Conservation (phyloP, 2,797 vertebrate genomes). For the Takifugu ocellatus region DNA sequence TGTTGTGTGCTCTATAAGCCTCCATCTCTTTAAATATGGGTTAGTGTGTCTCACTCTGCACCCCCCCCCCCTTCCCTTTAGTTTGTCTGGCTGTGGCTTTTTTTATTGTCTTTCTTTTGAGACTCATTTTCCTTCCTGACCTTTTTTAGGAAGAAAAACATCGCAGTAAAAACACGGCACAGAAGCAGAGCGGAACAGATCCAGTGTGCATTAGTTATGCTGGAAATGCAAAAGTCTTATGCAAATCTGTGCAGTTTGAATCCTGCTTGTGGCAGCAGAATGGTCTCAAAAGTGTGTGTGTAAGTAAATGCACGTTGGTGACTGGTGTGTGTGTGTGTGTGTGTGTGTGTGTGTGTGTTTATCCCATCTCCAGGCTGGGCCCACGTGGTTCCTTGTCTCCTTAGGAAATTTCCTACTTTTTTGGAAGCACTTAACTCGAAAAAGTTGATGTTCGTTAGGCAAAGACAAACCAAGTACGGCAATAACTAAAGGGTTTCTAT, state of each 20-base stretch:
- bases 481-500: background rate
- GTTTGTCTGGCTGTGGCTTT: slow-evolving; percentile 47
- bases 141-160: slow-evolving; percentile 13
- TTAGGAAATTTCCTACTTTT: slow-evolving; percentile 10
- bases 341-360: slow-evolving; percentile 10
- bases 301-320: background rate
- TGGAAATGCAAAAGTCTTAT: slow-evolving; percentile 32
- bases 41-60: slow-evolving; percentile 70
- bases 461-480: background rate
- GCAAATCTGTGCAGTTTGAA: slow-evolving; percentile 33
- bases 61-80: slow-evolving; percentile 26
- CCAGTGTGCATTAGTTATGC: slow-evolving; percentile 17
- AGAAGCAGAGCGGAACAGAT: slow-evolving; percentile 7
- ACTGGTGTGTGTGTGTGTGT: slow-evolving; percentile 1
- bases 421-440: slow-evolving; percentile 4
- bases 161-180: slow-evolving; percentile 34
- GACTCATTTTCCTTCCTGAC: slow-evolving; percentile 29
- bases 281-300: slow-evolving; percentile 37
- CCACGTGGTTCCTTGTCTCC: slow-evolving; percentile 23
- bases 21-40: slow-evolving; percentile 71
- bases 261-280: slow-evolving; percentile 33
- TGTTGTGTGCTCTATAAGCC: slow-evolving; percentile 43
- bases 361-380: slow-evolving; percentile 20
- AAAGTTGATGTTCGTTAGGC: background rate
- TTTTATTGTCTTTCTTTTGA: slow-evolving; percentile 46